Evolutionary conservation across 2,113 vertebrate genomes (phyloP), one percentile per base, ranked within the genome.

Genomic region (Dromaius novaehollandiae): DNA sequence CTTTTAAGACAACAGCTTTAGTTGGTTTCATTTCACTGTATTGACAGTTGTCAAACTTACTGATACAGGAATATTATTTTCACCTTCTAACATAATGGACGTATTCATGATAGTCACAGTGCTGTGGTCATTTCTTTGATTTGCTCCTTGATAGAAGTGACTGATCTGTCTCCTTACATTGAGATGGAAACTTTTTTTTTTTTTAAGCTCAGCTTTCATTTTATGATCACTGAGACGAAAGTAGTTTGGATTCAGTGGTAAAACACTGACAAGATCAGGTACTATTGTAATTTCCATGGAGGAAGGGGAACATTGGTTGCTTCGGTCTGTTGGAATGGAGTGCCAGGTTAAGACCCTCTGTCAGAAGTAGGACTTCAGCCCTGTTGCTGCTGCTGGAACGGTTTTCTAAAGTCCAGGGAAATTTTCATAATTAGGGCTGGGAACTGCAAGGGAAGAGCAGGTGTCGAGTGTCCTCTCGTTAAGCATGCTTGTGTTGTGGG

Each of bases 61-160:
- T 28, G n/a, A 15, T 51, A 20, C 14, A 68, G 36, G 46, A 73
- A 7, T 63, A 5, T 30, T 36, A 13, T 63, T 76, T 77, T 66
- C 44, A 66, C 9, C 20, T 68, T 68, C 14, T 36, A 55, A 36
- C n/a, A 15, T 74, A 38, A 15, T 5, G 6, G 24, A 26, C 77
- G 53, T 9, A 10, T 68, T 56, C 9, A 8, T 20, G 61, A 2
- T 18, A 11, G 40, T 68, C 4, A 13, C 1, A 15, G 26, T 13
- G 15, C 32, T 44, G 0, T 2, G 9, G 32, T 25, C 6, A 0
- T 36, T 32, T 11, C 44, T 82, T 61, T 50, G 32, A 44, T 68
- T 77, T 73, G 22, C 46, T 82, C 18, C 64, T 40, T 50, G 26
- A 32, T 71, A 19, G 53, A 19, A 61, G 3, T 11, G 11, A 0